Percentiles rank a stretch among this genome's conserved stretches.
Evolutionary conservation across 2,888 invertebrate species (phyloP).

Genomic region (Lacanobia wlatinum): DNA sequence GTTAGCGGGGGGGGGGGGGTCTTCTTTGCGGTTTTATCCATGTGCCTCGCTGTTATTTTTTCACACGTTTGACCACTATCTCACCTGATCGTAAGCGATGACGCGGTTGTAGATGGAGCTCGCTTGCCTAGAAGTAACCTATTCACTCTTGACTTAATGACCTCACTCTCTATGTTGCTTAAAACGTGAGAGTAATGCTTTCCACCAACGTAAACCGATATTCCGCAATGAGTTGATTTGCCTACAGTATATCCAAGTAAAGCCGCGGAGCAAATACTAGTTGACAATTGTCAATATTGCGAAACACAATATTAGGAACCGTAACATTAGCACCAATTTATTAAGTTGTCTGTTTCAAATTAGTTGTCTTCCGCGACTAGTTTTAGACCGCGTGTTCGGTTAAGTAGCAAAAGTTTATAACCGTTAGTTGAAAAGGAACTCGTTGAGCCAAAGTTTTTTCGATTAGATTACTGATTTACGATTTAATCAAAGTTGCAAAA

Average conservation of each 20-base stretch:
- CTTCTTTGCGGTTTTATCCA: too few relatives aligned
- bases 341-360: constrained; percentile 15
- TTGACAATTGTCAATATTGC: constrained; percentile 20
- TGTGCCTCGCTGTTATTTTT: too few relatives aligned
- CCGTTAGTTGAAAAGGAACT: too few relatives aligned
- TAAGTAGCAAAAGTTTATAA: neutral
- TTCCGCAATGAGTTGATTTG: neutral
- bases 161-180: too few relatives aligned
- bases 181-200: neutral
- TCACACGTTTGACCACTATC: too few relatives aligned
- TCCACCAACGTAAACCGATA: neutral
- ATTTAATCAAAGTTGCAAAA: constrained; percentile 19
- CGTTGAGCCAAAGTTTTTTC: neutral
- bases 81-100: too few relatives aligned
- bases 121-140: too few relatives aligned
- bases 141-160: too few relatives aligned
- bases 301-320: neutral
- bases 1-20: too few relatives aligned
- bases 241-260: constrained; percentile 7
- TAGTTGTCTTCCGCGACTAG: constrained; percentile 10
- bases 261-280: constrained; percentile 18
- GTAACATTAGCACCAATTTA: neutral
- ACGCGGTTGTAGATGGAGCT: too few relatives aligned
- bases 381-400: neutral
- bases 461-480: neutral